Evolutionary conservation across 2,113 vertebrate genomes (phyloP).

Genomic region (Alligator mississippiensis): DNA sequence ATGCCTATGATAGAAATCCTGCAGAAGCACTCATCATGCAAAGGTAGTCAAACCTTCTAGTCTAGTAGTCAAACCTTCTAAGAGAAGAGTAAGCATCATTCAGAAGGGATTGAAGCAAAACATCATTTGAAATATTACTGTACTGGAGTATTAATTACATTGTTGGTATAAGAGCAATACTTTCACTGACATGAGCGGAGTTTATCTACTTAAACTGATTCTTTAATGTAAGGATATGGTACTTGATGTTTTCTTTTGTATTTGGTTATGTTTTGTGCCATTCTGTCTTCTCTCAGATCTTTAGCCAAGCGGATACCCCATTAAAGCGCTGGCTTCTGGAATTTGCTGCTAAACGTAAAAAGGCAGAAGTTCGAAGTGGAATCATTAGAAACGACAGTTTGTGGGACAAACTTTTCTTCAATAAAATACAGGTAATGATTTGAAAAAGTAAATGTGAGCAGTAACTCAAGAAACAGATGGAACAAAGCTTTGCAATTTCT

Average conservation of each 20-base stretch:
- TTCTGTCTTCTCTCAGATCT: conserved; percentile 72
- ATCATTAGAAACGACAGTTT: conserved; percentile 84
- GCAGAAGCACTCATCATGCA: background rate
- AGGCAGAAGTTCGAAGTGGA: conserved; percentile 81
- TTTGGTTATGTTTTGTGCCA: background rate
- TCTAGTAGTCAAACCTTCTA: no score
- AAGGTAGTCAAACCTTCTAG: background rate
- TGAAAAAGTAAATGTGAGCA: background rate
- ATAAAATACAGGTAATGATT: conserved; percentile 83
- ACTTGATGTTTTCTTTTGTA: background rate
- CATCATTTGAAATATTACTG: background rate
- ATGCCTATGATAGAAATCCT: background rate
- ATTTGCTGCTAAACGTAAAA: conserved; percentile 82
- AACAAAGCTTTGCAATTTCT: background rate
- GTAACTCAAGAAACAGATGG: background rate
- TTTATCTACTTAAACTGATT: background rate
- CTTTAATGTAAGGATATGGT: background rate
- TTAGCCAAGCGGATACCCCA: conserved; percentile 83
- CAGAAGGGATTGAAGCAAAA: accelerated
- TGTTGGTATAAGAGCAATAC: accelerated
- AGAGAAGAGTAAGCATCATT: accelerated
- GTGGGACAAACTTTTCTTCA: conserved; percentile 86
- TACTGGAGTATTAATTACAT: accelerated
- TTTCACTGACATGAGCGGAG: background rate
- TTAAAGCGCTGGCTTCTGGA: conserved; percentile 85